Percentiles rank a stretch among this genome's conserved stretches.
Evolutionary conservation across 2,797 vertebrate genomes (phyloP).

Genomic region (Thamnophis elegans): DNA sequence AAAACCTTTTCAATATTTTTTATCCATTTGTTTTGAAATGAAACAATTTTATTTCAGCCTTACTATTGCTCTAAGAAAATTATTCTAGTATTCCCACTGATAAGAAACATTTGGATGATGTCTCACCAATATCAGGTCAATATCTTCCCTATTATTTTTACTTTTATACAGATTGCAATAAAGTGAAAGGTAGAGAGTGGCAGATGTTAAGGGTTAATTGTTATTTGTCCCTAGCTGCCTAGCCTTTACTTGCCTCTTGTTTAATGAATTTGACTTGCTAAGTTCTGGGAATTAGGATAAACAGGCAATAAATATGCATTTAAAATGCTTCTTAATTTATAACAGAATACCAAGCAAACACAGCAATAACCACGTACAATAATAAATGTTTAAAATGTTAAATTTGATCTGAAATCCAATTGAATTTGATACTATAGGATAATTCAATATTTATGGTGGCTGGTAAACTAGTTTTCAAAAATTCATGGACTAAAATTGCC

Average conservation of each 20-base stretch:
- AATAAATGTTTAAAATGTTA: neutral
- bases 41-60: neutral
- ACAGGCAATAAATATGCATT: neutral
- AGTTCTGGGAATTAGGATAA: slow-evolving; percentile 21
- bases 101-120: neutral
- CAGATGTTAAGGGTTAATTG: neutral
- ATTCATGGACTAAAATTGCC: neutral
- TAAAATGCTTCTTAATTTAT: neutral
- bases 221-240: neutral
- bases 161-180: slow-evolving; percentile 2
- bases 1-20: neutral
- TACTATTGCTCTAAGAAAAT: neutral
- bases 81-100: neutral
- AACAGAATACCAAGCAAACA: neutral
- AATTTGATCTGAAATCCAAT: neutral
- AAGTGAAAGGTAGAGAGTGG: neutral
- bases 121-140: neutral
- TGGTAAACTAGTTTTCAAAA: neutral
- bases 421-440: neutral
- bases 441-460: neutral
- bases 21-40: neutral
- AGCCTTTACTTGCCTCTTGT: slow-evolving; percentile 5
- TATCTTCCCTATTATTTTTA: neutral
- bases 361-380: neutral
- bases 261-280: slow-evolving; percentile 16